These are phyloP conservation scores for Esox niger DNA, from an alignment of 2,113 vertebrate species.

Conservation along the genomic window DNA sequence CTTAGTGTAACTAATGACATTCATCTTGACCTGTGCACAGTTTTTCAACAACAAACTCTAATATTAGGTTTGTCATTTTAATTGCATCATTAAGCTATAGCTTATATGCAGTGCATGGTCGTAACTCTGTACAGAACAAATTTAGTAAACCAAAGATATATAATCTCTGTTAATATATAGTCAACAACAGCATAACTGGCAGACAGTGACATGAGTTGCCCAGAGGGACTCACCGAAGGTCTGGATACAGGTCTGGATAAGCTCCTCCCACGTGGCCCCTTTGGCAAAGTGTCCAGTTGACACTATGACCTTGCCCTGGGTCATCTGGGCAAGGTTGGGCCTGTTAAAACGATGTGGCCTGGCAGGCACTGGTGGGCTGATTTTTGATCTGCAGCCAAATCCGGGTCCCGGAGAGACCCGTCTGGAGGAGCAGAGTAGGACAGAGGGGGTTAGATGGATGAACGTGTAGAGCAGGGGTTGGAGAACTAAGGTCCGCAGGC, in stretches of 20 bases:
- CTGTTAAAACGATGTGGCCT: slow-evolving; percentile 73
- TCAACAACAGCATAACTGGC: not conserved
- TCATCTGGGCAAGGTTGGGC: slow-evolving; percentile 69
- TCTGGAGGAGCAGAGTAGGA: slow-evolving; percentile 61
- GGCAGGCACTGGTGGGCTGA: slow-evolving; percentile 70
- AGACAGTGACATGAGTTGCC: not conserved
- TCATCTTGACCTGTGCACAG: not conserved
- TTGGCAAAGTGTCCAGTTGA: slow-evolving; percentile 83
- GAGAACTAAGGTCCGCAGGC: too few relatives aligned
- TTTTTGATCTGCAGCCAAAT: slow-evolving; percentile 75
- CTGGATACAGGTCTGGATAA: slow-evolving; percentile 90
- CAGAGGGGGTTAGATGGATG: slow-evolving; percentile 26
- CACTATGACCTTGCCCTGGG: slow-evolving; percentile 75
- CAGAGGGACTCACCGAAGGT: slow-evolving; percentile 82
- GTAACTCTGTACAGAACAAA: too few relatives aligned
- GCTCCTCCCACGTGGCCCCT: slow-evolving; percentile 89
- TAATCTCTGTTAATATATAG: not conserved
- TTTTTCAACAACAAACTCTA: not conserved
- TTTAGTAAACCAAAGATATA: too few relatives aligned
- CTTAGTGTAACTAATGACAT: not conserved
- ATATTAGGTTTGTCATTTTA: too few relatives aligned
- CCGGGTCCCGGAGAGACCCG: slow-evolving; percentile 70
- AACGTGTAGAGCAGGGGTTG: slow-evolving; percentile 35
- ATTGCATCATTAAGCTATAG: not conserved
- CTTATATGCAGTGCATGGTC: not conserved